Conservation (phyloP, 2,888 invertebrate genomes). For the Ellobium chinense region DNA sequence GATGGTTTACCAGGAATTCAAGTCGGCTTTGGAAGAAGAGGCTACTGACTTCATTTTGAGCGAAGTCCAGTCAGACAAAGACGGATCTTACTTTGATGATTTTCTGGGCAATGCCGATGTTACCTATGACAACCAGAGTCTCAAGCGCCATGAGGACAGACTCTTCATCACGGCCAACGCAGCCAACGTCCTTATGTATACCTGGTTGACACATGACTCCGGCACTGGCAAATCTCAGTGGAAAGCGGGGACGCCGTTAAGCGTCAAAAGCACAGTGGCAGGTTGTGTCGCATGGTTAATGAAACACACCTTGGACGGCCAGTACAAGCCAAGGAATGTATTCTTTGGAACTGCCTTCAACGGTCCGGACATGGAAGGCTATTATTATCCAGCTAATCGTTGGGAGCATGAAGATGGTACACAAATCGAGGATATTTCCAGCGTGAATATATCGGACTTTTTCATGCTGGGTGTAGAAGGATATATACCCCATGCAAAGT, state of each 20-base stretch:
- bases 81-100: neutral
- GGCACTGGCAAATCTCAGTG: constrained; percentile 54
- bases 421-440: neutral
- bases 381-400: constrained; percentile 9
- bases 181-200: constrained; percentile 64
- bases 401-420: neutral
- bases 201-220: constrained; percentile 65
- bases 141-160: constrained; percentile 62
- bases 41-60: neutral
- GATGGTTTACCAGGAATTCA: neutral
- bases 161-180: constrained; percentile 70
- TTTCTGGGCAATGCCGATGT: neutral
- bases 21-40: constrained; percentile 1
- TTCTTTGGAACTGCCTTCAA: neutral
- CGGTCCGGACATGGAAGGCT: neutral
- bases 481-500: neutral
- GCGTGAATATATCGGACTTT: neutral
- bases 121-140: neutral
- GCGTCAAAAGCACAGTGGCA: neutral
- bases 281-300: neutral
- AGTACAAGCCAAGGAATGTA: constrained; percentile 15
- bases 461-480: neutral
- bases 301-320: neutral
- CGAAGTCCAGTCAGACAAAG: neutral
- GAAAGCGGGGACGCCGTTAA: constrained; percentile 36